Base-by-base conservation (phyloP, 2,113 vertebrate genomes). In the Microcebus tavaratra region DNA sequence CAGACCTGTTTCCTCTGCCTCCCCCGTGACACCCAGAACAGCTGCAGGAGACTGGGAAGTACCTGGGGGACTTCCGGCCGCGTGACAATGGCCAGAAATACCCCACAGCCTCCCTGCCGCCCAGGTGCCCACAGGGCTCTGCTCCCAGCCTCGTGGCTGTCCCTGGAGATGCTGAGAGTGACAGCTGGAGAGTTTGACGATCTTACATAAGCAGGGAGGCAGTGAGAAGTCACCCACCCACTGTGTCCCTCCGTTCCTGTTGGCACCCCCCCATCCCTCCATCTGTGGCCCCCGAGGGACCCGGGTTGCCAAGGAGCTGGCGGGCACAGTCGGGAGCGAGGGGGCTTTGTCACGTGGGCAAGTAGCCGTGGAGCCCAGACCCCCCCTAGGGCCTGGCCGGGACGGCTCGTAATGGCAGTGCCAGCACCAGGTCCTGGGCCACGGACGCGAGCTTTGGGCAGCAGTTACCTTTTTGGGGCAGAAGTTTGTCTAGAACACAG, bases 281-380 rank as follows among this genome's bases (percentile, higher is more conserved):
- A 1, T 25, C 53, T 5, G 31, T 45, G 88, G 57, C 25, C 20
- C 70, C 34, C 4, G 6, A 0, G 57, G 53, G 48, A 29, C 36
- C 68, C 0, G 4, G 3, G 25, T 25, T 48, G 80, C 90, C 21
- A 7, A 42, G 75, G 55, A 18, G 27, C 61, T 3, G 7, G 79
- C 0, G 1, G 11, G n/a, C 7, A 15, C 23, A 6, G 53, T 39
- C 23, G 9, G 65, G 34, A 3, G 36, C 0, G 1, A 18, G 2
- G 31, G 55, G 59, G 48, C 50, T 53, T n/a, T 53, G n/a, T 25
- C 4, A 29, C 11, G 9, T 2, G 45, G 75, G 45, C 53, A 15
- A 5, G 1, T 6, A 1, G 63, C 20, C n/a, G 8, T 42, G 34
- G 5, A 48, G 90, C 78, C 89, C 34, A 0, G 10, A 6, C 25